Evolutionary conservation across 2,797 vertebrate species (phyloP).

Genomic region (Chelon labrosus): DNA sequence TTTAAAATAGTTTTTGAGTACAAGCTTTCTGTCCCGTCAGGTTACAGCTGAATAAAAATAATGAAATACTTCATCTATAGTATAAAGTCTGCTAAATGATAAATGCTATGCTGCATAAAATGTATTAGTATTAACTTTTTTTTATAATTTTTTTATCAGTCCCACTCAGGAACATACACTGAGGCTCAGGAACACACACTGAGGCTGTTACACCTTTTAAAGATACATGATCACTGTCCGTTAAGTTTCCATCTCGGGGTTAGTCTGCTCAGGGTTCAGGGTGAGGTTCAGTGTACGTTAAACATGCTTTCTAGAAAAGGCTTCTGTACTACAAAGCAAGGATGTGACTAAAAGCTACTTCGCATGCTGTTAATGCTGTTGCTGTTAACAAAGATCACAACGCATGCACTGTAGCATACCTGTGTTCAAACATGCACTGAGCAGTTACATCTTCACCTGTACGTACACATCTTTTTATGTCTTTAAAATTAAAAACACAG

Average conservation of each 20-base stretch:
- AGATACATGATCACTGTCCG: not conserved
- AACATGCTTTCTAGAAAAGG: not conserved
- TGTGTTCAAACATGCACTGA: not conserved
- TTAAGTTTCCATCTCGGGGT: not conserved
- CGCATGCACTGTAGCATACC: constrained; percentile 4
- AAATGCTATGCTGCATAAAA: not conserved
- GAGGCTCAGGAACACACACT: too few species aligned
- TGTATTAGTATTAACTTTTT: not conserved
- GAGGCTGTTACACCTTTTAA: not conserved
- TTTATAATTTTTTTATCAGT: too few species aligned
- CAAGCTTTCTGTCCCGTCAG: too few species aligned
- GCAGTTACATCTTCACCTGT: not conserved
- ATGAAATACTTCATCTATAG: too few species aligned
- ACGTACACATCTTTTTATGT: not conserved
- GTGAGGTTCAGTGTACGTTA: not conserved
- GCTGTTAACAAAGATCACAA: not conserved
- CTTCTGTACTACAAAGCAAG: not conserved
- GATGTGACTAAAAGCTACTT: not conserved
- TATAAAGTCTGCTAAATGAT: too few species aligned
- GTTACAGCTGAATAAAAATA: too few species aligned
- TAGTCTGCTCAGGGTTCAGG: not conserved
- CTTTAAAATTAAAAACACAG: constrained; percentile 1
- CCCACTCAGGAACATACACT: too few species aligned
- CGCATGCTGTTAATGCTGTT: not conserved
- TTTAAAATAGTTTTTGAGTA: too few species aligned